Percentiles rank a stretch among this genome's conserved stretches.
phyloP scores from a whole-genome alignment of 2,888 invertebrate genomes.

The Tipula unca region DNA sequence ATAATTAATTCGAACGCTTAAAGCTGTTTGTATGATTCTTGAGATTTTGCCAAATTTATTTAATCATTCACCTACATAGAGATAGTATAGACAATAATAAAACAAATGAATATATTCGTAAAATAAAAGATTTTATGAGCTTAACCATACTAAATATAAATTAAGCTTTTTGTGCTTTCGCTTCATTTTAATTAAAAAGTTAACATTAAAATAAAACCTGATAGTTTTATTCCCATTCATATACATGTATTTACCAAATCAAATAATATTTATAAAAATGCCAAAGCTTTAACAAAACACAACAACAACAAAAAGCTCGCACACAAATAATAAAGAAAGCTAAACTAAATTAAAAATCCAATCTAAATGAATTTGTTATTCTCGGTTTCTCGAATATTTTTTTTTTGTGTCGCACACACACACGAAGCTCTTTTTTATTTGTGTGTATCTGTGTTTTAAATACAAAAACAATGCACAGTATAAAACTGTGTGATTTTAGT shows the following conservation, averaged over 20 bases:
- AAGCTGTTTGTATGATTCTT: neutral
- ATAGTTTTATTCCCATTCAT: too few species aligned
- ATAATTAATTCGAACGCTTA: too few species aligned
- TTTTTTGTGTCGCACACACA: neutral
- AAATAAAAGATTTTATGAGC: too few species aligned
- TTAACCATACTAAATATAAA: too few species aligned
- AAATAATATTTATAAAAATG: neutral
- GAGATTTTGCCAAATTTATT: too few species aligned
- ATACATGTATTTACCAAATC: too few species aligned
- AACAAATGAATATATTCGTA: too few species aligned
- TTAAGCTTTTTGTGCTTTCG: too few species aligned
- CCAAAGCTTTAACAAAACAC: neutral
- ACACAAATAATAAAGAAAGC: neutral
- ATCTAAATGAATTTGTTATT: neutral
- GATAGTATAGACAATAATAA: too few species aligned
- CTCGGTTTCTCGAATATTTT: neutral
- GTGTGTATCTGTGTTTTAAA: neutral
- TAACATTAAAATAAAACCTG: too few species aligned
- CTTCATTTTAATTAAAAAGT: too few species aligned
- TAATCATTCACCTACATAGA: too few species aligned
- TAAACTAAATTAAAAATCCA: neutral
- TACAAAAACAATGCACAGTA: neutral
- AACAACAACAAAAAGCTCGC: neutral
- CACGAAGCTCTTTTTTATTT: neutral
- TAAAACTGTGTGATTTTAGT: neutral